Percentiles rank a stretch among this genome's conserved stretches.
phyloP scores from a whole-genome alignment of 1,140 invertebrate species.

The Camponotus floridanus region DNA sequence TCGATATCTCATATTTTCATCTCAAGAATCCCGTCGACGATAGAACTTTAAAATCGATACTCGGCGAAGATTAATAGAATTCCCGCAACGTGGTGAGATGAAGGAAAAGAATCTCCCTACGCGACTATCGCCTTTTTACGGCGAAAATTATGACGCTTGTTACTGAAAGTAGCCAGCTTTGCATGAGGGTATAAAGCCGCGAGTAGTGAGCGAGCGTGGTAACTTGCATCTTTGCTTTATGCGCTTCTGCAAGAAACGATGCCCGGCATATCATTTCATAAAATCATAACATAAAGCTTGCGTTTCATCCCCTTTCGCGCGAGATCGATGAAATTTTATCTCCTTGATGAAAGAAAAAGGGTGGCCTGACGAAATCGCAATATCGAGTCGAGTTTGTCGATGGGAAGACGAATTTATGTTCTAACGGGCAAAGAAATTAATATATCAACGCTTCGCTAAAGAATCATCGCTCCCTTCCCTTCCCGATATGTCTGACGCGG shows the following conservation, averaged over 20 bases:
- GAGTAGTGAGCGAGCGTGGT: conserved; percentile 20
- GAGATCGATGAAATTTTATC: conserved; percentile 16
- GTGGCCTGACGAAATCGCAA: not conserved
- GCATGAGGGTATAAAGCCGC: conserved; percentile 40
- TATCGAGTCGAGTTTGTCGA: not conserved
- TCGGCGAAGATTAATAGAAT: conserved; percentile 21
- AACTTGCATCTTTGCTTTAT: conserved; percentile 53
- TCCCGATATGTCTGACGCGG: conserved; percentile 19
- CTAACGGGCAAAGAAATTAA: conserved; percentile 41
- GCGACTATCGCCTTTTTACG: conserved; percentile 41
- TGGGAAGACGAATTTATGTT: conserved; percentile 41
- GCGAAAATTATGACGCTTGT: conserved; percentile 51
- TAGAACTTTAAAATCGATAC: not conserved
- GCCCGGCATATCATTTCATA: conserved; percentile 46
- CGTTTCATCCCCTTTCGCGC: conserved; percentile 34
- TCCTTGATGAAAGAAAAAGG: not conserved
- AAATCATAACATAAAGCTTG: conserved; percentile 42
- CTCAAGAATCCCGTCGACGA: not conserved
- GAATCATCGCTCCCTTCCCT: conserved; percentile 10
- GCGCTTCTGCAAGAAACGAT: conserved; percentile 48
- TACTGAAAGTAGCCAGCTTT: conserved; percentile 46
- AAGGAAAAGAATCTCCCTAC: not conserved
- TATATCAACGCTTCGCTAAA: conserved; percentile 30
- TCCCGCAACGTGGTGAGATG: not conserved
- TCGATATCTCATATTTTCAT: not conserved